Evolutionary conservation across 1,140 invertebrate genomes (phyloP), one percentile per base, ranked within the genome.

Genomic region (Ceratina calcarata): DNA sequence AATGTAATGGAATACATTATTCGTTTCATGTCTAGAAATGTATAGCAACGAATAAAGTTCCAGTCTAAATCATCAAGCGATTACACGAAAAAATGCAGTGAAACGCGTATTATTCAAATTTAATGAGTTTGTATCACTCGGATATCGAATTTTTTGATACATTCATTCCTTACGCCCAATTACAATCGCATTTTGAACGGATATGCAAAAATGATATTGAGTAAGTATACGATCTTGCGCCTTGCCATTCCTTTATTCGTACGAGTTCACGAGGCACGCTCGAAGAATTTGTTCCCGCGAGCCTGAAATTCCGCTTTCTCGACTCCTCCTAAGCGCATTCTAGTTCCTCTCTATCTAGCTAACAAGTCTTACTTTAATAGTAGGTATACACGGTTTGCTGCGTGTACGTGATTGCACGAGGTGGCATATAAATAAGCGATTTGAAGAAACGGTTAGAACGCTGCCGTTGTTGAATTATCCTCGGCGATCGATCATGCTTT

Each of bases 401-500:
- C 20, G 22, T 45, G 15, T 20, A 68, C 27, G 60, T 22, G 61
- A 12, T 57, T 64, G 68, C 58, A 58, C 12, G 7, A 20, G 27
- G 15, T 13, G 45, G 20, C 57, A 77, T 77, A 67, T 77, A 78
- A 71, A 78, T 72, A 65, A 74, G 61, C 71, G 53, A 74, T 32
- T 62, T 58, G 15, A 55, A 60, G 62, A 3, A 67, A 66, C 71
- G 53, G 3, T 13, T 49, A 10, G n/a, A 24, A 22, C 27, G 60
- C 58, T 16, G 37, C 10, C 16, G 57, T 37, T 45, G 32, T 51
- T 67, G 45, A 66, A 78, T 61, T 57, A 72, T 53, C 55, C 45
- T 6, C 24, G 57, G 27, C 75, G 62, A 72, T 67, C 64, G 71
- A 77, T 81, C 65, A 62, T 65, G 53, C 73, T 72, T 82, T 78